A percentile compares a stretch with the other conserved stretches of the same genome.
These are phyloP conservation scores for Bembecia ichneumoniformis DNA, from an alignment of 2,888 invertebrate genomes.

Conservation along the genomic window DNA sequence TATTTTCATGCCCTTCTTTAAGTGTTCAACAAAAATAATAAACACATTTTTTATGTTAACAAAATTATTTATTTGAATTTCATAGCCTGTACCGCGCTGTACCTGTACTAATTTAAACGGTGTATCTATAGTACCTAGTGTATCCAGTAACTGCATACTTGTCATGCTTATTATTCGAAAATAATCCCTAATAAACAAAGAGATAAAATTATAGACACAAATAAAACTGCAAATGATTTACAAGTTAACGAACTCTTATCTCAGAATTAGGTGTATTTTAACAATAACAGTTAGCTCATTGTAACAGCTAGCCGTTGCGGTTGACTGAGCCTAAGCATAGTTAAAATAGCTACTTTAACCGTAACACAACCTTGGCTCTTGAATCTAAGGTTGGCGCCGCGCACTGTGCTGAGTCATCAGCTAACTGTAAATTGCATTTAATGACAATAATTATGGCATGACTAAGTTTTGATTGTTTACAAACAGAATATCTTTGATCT, in stretches of 20 bases:
- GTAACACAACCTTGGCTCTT: constrained; percentile 22
- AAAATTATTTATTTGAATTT: no score
- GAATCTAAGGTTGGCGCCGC: background rate
- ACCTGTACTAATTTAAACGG: no score
- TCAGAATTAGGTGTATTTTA: background rate
- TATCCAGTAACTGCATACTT: no score
- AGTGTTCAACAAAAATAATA: no score
- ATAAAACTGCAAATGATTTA: no score
- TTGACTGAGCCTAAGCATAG: constrained; percentile 21
- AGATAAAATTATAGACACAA: no score
- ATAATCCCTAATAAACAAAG: no score
- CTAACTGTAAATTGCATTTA: constrained; percentile 20
- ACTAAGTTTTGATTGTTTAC: background rate
- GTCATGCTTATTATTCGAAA: no score
- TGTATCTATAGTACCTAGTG: no score
- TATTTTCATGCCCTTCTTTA: no score
- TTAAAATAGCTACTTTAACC: background rate
- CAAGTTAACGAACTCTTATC: background rate
- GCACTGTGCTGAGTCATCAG: constrained; percentile 22
- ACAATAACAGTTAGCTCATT: constrained; percentile 8
- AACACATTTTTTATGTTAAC: no score
- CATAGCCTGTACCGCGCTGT: no score
- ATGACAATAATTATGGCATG: constrained; percentile 7
- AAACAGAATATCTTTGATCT: background rate
- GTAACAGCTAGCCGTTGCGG: constrained; percentile 21